Base-by-base conservation (phyloP, 2,113 vertebrate genomes). In the Phylloscopus trochilus region DNA sequence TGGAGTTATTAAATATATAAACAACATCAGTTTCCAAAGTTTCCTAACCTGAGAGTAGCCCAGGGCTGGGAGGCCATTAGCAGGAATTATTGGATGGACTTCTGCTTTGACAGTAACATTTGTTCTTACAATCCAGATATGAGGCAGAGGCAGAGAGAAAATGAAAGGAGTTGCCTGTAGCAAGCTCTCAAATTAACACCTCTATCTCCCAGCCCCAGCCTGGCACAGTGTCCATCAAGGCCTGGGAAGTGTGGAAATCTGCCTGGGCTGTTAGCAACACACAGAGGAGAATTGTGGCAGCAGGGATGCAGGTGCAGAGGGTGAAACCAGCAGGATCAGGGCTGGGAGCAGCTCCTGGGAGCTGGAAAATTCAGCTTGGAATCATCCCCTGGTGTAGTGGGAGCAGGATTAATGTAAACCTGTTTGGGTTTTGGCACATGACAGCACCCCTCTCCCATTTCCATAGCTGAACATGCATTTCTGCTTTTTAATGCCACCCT, bases 51-150 rank as follows among this genome's bases (percentile, higher is more conserved):
- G 89, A 84, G 73, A 95, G 64, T 59, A 81, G 92, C 93, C 89
- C 76, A 83, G 82, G 94, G 85, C 91, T 94, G 86, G 73, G 80
- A 95, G 86, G 56, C 88, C 56, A 64, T 93, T 96, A 96, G 90
- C 27, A 90, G 91, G 92, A 97, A 92, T 95, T 97, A 97, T 91
- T 90, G 89, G 91, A 89, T 67, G 92, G 95, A 84, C 95, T 93
- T 89, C 2, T 26, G 64, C 52, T 37, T 78, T 96, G 95, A 92
- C 95, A 92, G 89, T 78, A 94, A 93, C 95, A 95, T 97, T 96
- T 88, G 86, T 97, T 91, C 92, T 67, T 23, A 31, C 7, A 2
- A 47, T 75, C 94, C 51, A 81, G 94, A 86, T 93, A 62, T 4
- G 76, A 81, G 82, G 90, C 64, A 60, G 49, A 90, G 79, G 83